Base-by-base conservation (phyloP, 1,140 invertebrate species). In the Drosophila asahinai region DNA sequence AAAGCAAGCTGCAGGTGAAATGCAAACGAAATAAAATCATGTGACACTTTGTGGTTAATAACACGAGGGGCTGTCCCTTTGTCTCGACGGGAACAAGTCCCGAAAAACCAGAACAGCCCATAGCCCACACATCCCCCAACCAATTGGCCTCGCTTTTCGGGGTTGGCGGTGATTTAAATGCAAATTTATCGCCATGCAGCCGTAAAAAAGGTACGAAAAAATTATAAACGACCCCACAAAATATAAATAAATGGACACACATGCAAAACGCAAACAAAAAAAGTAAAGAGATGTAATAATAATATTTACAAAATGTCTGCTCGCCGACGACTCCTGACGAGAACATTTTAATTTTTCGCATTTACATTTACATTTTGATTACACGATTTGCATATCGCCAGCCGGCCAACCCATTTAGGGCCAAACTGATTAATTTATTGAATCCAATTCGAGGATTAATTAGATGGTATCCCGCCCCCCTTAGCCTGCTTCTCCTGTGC, bases 21-120 rank as follows among this genome's bases (percentile, higher is more conserved):
- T 86, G 79, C 82, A 86, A 59, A 67, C 77, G 74, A 86, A 90
- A 90, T 90, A 90, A 90, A 90, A 90, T 86, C 86, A 86, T 90
- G 86, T 90, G 86, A 90, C 86, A 90, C 86, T 90, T 90, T 90
- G 86, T 90, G 86, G 86, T 90, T 90, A 90, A 90, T 90, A 90
- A 90, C 77, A 82, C 89, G 19, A 51, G 54, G 45, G 42, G 25
- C 8, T 57, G 54, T 36, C 30, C 73, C 47, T 62, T 80, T 80
- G 77, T 80, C 49, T 70, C 38, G 48, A 17, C 49, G 19, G 33
- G 40, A 52, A 75, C 52, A 36, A 63, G 42, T 40, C 58, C 75
- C 76, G 52, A 78, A 78, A 77, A 78, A 78, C 43, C 79, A 51
- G 58, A 47, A 77, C 73, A 73, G 63, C 17, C 58, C 60, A 43